Evolutionary conservation across 2,113 vertebrate genomes (phyloP).

Genomic region (Ibidorhyncha struthersii): DNA sequence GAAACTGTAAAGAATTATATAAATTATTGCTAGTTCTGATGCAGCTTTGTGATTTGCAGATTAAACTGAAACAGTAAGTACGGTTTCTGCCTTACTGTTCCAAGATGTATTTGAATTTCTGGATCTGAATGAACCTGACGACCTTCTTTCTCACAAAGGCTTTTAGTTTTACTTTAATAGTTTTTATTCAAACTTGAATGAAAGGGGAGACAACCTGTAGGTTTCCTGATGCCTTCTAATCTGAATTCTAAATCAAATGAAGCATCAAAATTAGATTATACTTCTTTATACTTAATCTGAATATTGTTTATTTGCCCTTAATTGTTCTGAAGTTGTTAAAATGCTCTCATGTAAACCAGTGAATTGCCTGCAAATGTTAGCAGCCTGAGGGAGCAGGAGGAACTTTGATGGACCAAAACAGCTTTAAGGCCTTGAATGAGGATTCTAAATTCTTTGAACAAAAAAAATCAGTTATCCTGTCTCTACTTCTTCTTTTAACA

Average conservation of each 20-base stretch:
- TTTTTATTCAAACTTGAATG: background rate
- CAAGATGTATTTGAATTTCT: background rate
- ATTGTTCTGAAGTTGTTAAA: background rate
- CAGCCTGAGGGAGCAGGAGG: background rate
- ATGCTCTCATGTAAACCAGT: background rate
- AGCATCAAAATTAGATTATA: background rate
- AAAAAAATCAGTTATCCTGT: background rate
- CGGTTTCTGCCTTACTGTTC: background rate
- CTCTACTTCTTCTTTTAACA: background rate
- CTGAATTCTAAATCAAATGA: background rate
- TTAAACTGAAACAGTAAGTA: background rate
- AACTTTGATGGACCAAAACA: background rate
- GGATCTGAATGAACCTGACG: background rate
- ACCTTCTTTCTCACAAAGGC: background rate
- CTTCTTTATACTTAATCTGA: background rate
- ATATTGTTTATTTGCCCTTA: background rate
- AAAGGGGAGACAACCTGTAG: background rate
- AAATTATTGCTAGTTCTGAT: slow-evolving; percentile 29
- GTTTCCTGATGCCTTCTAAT: background rate
- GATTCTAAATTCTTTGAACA: background rate
- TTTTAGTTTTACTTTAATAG: background rate
- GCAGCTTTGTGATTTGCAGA: slow-evolving; percentile 4
- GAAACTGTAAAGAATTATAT: slow-evolving; percentile 31
- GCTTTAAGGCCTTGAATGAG: background rate
- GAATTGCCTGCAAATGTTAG: background rate